Base-by-base conservation (phyloP, 2,888 invertebrate genomes). In the Netelia inedita region DNA sequence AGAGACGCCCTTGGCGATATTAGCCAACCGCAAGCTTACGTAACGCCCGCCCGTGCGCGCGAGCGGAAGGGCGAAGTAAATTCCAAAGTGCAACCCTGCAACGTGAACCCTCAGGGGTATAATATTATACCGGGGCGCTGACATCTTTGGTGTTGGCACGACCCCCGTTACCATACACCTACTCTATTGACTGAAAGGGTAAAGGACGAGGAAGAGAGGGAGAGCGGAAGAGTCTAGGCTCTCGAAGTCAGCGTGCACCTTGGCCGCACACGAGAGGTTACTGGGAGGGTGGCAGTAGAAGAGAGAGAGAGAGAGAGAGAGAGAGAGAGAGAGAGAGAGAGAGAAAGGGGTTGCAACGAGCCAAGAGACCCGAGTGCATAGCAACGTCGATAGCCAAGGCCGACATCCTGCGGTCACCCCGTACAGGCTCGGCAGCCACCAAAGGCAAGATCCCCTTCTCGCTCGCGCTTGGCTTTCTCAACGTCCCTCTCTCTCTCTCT, bases 341-440 rank as follows among this genome's bases (percentile, higher is more conserved):
- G 73, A 55, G 55, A 81, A 35, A 71, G 69, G 73, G 82, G 68
- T 72, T 79, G 65, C 72, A 82, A 75, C 66, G 75, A 68, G 43
- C 21, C 66, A 16, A 43, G 57, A 82, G 73, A 79, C 75, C 61
- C 75, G 68, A 75, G 79, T 82, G 85, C 85, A 85, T 87, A 89
- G 90, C 89, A 90, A 91, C 89, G 91, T 92, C 92, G 92, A 92
- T 92, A 92, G 91, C 88, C 87, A 87, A 85, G 89, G 89, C 89
- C 90, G 91, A 92, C 91, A 92, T 92, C 91, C 91, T 91, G 92
- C 89, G 92, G 92, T 92, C 91, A 90, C 90, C 91, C 91, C 89
- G 91, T 89, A 91, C 88, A 90, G 88, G 89, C 90, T 89, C 72
- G 43, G 73, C 72, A 66, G 79, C 89, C 89, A 89, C 92, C 92